phyloP scores from a whole-genome alignment of 2,888 invertebrate genomes.

The Saturnia pavonia region DNA sequence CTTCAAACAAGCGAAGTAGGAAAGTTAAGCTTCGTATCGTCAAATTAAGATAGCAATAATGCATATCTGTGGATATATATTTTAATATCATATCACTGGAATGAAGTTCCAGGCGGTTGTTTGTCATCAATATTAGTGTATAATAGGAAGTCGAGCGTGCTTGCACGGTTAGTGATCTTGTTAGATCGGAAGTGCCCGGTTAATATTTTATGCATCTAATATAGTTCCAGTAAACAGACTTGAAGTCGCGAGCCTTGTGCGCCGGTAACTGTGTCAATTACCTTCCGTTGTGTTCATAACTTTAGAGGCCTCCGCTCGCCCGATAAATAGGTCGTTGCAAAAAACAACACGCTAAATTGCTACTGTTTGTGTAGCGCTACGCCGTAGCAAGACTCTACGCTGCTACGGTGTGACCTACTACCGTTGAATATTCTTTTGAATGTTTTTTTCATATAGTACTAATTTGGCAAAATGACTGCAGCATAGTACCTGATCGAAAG shows the following conservation, averaged over 20 bases:
- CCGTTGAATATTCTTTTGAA: not conserved
- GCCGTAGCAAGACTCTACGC: not conserved
- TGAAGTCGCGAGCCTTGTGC: conserved; percentile 16
- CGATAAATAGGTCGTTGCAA: conserved; percentile 21
- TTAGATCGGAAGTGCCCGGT: conserved; percentile 8
- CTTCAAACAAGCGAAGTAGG: no score
- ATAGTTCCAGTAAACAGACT: conserved; percentile 16
- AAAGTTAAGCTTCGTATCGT: no score
- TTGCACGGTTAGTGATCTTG: not conserved
- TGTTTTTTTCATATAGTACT: not conserved
- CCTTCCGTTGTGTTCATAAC: conserved; percentile 23
- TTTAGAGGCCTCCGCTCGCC: conserved; percentile 20
- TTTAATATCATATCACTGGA: no score
- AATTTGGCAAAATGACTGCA: not conserved
- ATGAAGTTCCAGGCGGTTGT: no score
- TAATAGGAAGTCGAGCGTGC: not conserved
- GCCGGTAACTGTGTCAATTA: conserved; percentile 22
- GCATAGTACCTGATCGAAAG: no score
- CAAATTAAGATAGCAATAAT: no score
- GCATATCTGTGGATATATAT: no score
- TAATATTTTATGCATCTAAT: conserved; percentile 20
- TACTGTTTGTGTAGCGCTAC: conserved; percentile 7
- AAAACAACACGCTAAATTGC: conserved; percentile 22
- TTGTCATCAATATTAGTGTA: no score
- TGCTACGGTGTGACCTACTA: not conserved